These are phyloP conservation scores for Xanthia togata DNA, from an alignment of 2,888 invertebrate genomes.

Conservation along the genomic window DNA sequence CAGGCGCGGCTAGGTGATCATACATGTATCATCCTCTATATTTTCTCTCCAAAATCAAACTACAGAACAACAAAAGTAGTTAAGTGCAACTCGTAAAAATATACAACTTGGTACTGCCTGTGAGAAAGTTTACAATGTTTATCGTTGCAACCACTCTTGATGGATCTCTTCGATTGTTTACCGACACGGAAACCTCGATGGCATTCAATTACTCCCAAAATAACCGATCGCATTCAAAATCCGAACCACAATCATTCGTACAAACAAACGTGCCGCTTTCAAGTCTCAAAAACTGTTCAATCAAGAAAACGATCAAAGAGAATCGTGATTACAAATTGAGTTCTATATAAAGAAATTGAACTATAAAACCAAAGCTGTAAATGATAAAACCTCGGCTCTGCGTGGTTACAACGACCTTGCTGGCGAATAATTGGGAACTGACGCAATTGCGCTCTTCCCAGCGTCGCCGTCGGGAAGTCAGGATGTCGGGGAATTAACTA, in stretches of 20 bases:
- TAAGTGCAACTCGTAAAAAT: conserved; percentile 15
- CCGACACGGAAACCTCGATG: conserved; percentile 21
- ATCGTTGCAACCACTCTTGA: conserved; percentile 6
- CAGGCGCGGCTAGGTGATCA: conserved; percentile 66
- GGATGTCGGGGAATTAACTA: conserved; percentile 57
- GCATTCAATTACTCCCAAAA: conserved; percentile 52
- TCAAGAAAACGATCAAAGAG: conserved; percentile 64
- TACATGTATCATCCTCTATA: conserved; percentile 51
- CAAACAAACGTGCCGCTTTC: conserved; percentile 58
- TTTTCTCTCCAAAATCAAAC: conserved; percentile 19
- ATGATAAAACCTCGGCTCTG: conserved; percentile 49
- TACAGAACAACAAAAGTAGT: neutral
- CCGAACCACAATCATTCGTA: conserved; percentile 41
- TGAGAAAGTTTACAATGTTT: conserved; percentile 17
- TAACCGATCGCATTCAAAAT: conserved; percentile 42
- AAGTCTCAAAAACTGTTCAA: conserved; percentile 53
- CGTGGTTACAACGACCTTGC: conserved; percentile 74
- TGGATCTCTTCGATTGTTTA: conserved; percentile 36
- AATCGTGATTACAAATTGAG: conserved; percentile 58
- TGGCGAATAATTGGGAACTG: conserved; percentile 74
- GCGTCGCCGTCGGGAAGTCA: conserved; percentile 53
- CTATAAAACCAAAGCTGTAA: conserved; percentile 59
- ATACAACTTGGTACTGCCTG: neutral
- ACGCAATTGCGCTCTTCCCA: conserved; percentile 76
- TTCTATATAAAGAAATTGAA: conserved; percentile 59